Evolutionary conservation across 2,113 vertebrate genomes (phyloP), one percentile per base, ranked within the genome.

Genomic region (Sterrhoptilus dennistouni): DNA sequence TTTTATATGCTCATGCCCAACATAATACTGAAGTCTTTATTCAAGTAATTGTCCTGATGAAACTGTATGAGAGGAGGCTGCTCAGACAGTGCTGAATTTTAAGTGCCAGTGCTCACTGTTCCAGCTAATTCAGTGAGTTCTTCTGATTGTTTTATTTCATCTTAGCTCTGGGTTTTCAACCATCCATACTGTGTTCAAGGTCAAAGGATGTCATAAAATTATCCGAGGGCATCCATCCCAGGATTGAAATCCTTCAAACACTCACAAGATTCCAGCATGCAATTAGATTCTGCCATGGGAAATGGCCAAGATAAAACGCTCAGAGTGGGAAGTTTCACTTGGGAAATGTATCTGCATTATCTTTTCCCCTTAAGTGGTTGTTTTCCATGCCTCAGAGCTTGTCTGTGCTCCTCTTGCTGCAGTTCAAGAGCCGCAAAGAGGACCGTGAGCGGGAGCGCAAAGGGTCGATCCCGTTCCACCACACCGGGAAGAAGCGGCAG

Each of bases 391-490:
- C 71, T 83, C 14, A 36, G 16, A 61, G 23, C 45, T 28, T 3
- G 0, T 56, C 3, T 47, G 22, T 91, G 13, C 40, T 91, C 9
- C 33, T 96, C 33, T 93, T 78, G 21, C 44, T 76, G 24, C 89
- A 99, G 99, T 99, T 99, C 81, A 99, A 99, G 97, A 99, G 99
- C 89, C 98, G 99, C 22, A 98, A 98, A 29, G 99, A 99, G 50
- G 99, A 99, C 94, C 68, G 97, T 35, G 96, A 97, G 6, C 98
- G 99, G 1, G 99, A 99, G 90, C 98, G 99, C 80, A 99, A 99
- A 81, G 99, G 99, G 21, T 99, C 99, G 12, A 99, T 99, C 54
- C 99, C 99, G 0, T 99, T 98, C 97, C 99, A 99, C 85, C 98
- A 99, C 57, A 93, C 98, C 0, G 99, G 99, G 18, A 99, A 99